These are phyloP conservation scores for Oedothorax gibbosus DNA, from an alignment of 1,140 invertebrate species.

Conservation along the genomic window DNA sequence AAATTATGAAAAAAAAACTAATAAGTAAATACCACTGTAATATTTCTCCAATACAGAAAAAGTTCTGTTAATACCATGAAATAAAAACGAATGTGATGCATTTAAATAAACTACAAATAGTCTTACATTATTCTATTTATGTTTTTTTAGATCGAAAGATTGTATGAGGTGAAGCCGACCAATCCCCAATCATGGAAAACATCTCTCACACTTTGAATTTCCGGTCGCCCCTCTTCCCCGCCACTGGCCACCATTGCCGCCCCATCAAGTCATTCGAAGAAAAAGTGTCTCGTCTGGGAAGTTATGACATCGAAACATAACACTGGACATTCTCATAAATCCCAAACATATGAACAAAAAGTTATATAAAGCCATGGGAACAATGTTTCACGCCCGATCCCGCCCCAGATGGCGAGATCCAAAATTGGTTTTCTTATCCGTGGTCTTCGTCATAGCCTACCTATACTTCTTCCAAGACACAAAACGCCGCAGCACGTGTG, in stretches of 20 bases:
- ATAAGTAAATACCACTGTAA: too few relatives aligned
- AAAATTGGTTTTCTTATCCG: slow-evolving; percentile 40
- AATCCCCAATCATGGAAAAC: too few relatives aligned
- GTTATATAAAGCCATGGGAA: neutral
- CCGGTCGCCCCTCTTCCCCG: too few relatives aligned
- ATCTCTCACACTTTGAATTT: too few relatives aligned
- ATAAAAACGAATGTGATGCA: too few relatives aligned
- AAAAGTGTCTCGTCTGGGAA: slow-evolving; percentile 20
- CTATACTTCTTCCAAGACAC: slow-evolving; percentile 6
- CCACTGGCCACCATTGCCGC: neutral
- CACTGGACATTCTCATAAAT: neutral
- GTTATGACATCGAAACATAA: slow-evolving; percentile 45
- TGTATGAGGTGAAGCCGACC: too few relatives aligned
- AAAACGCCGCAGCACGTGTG: slow-evolving; percentile 1
- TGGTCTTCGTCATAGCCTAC: slow-evolving; percentile 41
- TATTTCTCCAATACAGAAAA: too few relatives aligned
- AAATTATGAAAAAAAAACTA: too few relatives aligned
- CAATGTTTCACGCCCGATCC: neutral
- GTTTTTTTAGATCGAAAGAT: too few relatives aligned
- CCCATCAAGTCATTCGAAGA: neutral
- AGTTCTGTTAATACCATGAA: too few relatives aligned
- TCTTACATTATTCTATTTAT: too few relatives aligned
- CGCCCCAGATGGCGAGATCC: slow-evolving; percentile 59
- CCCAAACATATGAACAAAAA: neutral
- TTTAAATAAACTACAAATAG: too few relatives aligned